Percentiles rank a stretch among this genome's conserved stretches.
phyloP scores from a whole-genome alignment of 1,140 invertebrate species.

The Papilio helenus region DNA sequence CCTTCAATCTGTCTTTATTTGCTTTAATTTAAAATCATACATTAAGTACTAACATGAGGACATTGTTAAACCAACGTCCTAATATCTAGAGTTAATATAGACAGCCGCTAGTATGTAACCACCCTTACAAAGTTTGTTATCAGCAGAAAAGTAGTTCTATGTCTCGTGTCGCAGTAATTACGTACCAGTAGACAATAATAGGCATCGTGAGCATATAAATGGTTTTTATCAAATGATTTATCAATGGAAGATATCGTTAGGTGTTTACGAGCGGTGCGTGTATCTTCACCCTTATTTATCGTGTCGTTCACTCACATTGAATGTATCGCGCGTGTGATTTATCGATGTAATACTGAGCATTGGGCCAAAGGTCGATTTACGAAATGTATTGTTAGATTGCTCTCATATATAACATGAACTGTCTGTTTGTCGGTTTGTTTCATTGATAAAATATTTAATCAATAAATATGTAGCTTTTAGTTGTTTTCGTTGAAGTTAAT shows the following conservation, averaged over 20 bases:
- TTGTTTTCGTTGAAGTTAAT: no score
- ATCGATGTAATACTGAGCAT: slow-evolving; percentile 20
- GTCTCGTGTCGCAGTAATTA: slow-evolving; percentile 7
- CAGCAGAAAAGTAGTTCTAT: background rate
- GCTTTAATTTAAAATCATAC: no score
- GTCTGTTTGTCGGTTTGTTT: background rate
- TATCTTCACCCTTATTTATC: slow-evolving; percentile 32
- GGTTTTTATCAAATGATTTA: slow-evolving; percentile 37
- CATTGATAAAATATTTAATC: no score
- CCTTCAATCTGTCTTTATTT: no score
- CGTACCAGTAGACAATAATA: slow-evolving; percentile 21
- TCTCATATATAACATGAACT: background rate
- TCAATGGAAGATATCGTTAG: slow-evolving; percentile 23
- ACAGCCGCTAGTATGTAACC: background rate
- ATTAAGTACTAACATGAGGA: background rate
- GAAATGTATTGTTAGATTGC: slow-evolving; percentile 20
- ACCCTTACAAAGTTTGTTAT: background rate
- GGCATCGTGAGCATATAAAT: slow-evolving; percentile 22
- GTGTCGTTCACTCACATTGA: slow-evolving; percentile 32
- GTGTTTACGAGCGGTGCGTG: slow-evolving; percentile 29
- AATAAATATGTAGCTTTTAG: no score
- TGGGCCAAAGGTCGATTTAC: slow-evolving; percentile 7
- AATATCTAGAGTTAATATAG: background rate
- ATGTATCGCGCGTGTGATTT: slow-evolving; percentile 25
- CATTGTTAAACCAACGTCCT: background rate